Conservation (phyloP, 1,140 invertebrate species). For the Littorina saxatilis region DNA sequence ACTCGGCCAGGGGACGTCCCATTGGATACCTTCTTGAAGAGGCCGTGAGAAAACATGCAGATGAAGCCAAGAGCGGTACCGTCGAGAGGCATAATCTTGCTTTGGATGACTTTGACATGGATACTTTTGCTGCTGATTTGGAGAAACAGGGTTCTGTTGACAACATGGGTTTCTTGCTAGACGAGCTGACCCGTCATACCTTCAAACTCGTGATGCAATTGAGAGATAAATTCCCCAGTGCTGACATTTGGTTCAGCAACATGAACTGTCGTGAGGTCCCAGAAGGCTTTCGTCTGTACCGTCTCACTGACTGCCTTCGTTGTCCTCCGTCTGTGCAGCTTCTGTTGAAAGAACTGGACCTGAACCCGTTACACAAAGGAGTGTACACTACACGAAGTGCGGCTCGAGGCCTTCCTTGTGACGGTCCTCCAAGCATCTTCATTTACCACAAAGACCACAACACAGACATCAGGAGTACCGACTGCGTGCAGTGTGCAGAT, state of each 20-base stretch:
- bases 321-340: conserved; percentile 13
- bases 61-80: neutral
- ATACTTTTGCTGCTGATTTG: neutral
- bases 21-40: neutral
- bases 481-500: neutral
- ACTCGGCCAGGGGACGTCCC: neutral
- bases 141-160: neutral
- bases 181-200: neutral
- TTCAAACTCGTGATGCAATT: neutral
- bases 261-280: neutral
- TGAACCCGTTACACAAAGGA: neutral
- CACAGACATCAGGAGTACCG: neutral
- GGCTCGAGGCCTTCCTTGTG: neutral
- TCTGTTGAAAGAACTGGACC: conserved; percentile 1
- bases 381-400: conserved; percentile 18
- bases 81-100: conserved; percentile 16
- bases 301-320: neutral
- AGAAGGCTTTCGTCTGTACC: neutral
- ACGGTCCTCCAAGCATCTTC: conserved; percentile 14
- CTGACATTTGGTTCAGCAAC: conserved; percentile 4
- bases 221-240: neutral
- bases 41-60: neutral
- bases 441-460: conserved; percentile 9
- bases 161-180: conserved; percentile 7
- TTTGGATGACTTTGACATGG: neutral